Conservation (phyloP, 2,113 vertebrate genomes). For the Perognathus longimembris region DNA sequence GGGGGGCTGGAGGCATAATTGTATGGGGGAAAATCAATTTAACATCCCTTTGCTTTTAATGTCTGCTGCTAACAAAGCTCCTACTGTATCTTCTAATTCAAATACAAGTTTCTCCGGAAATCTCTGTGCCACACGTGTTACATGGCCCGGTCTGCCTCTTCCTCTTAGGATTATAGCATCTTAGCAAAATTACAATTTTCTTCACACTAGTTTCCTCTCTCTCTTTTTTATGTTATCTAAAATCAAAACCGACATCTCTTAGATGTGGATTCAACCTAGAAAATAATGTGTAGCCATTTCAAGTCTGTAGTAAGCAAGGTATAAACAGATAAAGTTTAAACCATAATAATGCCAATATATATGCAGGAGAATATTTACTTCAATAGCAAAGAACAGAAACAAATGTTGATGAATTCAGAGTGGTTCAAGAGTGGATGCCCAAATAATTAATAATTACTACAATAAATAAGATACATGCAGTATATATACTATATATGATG, state of each 20-base stretch:
- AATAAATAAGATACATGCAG: background rate
- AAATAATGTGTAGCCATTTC: conserved; percentile 61
- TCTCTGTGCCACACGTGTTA: background rate
- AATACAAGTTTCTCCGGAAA: conserved; percentile 50
- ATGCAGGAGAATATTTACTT: background rate
- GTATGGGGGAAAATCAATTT: conserved; percentile 48
- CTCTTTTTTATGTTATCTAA: conserved; percentile 36
- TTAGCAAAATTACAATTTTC: conserved; percentile 30
- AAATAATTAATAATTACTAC: background rate
- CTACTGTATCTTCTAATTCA: conserved; percentile 49
- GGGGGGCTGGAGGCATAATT: too few species aligned
- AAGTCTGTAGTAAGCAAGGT: conserved; percentile 1
- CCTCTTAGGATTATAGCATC: conserved; percentile 55
- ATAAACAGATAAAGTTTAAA: conserved; percentile 44
- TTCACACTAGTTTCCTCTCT: conserved; percentile 38
- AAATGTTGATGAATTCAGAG: background rate
- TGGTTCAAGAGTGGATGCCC: background rate
- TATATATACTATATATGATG: background rate
- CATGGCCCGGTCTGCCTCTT: conserved; percentile 60
- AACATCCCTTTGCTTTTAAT: conserved; percentile 62
- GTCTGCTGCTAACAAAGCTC: conserved; percentile 47
- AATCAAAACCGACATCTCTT: conserved; percentile 50
- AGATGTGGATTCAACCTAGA: conserved; percentile 43
- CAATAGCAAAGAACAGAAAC: conserved; percentile 24
- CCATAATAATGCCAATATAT: background rate